These are phyloP conservation scores for Vireo griseus DNA, from an alignment of 2,797 vertebrate genomes.

Conservation along the genomic window DNA sequence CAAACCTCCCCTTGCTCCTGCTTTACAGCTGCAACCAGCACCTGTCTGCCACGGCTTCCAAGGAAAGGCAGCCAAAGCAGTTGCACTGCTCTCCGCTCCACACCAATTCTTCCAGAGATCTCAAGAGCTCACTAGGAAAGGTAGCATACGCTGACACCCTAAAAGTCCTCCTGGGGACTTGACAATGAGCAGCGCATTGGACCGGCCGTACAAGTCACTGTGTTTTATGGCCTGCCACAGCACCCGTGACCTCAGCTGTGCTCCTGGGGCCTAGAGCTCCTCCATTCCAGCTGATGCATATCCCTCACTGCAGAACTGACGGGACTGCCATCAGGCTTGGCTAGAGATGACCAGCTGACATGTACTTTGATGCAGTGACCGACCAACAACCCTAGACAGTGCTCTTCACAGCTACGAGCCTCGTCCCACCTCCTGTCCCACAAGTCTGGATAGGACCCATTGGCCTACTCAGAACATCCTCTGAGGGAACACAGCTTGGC, in stretches of 20 bases:
- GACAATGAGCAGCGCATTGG: neutral
- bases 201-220: neutral
- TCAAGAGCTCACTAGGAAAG: neutral
- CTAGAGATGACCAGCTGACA: neutral
- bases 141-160: neutral
- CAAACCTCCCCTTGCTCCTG: neutral
- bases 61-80: neutral
- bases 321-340: neutral
- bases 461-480: neutral
- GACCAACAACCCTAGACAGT: fast-evolving
- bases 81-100: neutral
- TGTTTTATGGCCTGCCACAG: neutral
- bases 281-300: neutral
- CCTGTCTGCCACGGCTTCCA: neutral
- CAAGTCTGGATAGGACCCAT: fast-evolving
- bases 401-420: neutral
- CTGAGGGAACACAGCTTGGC: fast-evolving
- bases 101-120: neutral
- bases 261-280: neutral
- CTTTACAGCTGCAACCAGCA: neutral
- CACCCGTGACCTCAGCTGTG: neutral
- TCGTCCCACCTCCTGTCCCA: neutral
- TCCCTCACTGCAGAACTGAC: neutral
- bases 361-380: fast-evolving
- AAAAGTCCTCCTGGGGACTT: neutral